These are phyloP conservation scores for Sphinx pinastri DNA, from an alignment of 2,888 invertebrate genomes.

Conservation along the genomic window DNA sequence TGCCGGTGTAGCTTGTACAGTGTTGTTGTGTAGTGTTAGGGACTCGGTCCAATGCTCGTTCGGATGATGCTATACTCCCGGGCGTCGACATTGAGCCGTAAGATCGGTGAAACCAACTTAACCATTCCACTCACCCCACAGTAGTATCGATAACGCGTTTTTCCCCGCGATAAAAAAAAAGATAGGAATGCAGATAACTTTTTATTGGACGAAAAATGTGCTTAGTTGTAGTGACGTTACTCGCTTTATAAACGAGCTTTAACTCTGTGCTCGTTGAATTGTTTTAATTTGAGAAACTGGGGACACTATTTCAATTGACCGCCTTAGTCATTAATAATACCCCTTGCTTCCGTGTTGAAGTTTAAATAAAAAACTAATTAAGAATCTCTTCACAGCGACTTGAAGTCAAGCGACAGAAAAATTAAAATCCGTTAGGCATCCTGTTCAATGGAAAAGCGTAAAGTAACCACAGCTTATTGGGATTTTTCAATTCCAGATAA, in stretches of 20 bases:
- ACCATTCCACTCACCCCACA: too few species aligned
- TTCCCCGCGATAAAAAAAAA: background rate
- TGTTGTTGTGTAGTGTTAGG: too few species aligned
- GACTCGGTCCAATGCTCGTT: too few species aligned
- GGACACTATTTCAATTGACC: constrained; percentile 53
- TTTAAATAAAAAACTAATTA: constrained; percentile 72
- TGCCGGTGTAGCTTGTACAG: too few species aligned
- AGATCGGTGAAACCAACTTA: too few species aligned
- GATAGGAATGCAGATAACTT: background rate
- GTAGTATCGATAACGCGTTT: background rate
- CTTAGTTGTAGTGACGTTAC: constrained; percentile 11
- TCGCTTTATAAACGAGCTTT: constrained; percentile 29
- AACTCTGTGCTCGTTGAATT: constrained; percentile 36
- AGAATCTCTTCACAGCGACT: constrained; percentile 53
- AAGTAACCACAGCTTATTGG: background rate
- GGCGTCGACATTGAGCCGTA: too few species aligned
- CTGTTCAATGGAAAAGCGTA: background rate
- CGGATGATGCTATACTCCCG: too few species aligned
- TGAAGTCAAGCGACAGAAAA: constrained; percentile 59
- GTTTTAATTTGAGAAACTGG: constrained; percentile 47
- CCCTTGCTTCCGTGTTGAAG: constrained; percentile 50
- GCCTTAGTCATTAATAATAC: constrained; percentile 43
- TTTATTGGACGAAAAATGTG: background rate
- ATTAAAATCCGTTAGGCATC: constrained; percentile 49
- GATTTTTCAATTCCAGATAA: too few species aligned